A percentile compares a stretch with the other conserved stretches of the same genome.
Conservation (phyloP, 2,113 vertebrate genomes). For the Ceyx melanurus region DNA sequence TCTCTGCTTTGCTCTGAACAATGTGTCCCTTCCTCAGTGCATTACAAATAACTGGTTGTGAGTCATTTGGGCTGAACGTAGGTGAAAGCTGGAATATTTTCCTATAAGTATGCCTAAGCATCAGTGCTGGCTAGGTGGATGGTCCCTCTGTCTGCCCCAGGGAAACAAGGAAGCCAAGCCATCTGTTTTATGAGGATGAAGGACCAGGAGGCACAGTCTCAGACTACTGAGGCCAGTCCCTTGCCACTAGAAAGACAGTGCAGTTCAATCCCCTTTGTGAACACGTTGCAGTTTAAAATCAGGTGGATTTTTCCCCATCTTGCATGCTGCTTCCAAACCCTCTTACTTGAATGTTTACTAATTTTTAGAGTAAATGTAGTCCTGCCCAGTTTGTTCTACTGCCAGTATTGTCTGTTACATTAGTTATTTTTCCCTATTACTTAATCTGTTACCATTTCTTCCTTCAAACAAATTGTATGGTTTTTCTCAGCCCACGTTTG, state of each 20-base stretch:
- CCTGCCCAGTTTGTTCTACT: background rate
- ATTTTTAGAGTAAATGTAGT: background rate
- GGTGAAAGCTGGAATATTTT: slow-evolving; percentile 43
- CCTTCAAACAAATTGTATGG: background rate
- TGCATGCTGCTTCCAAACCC: background rate
- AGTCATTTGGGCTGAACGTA: slow-evolving; percentile 9
- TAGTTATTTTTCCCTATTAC: background rate
- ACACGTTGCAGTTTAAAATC: background rate
- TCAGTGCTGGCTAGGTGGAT: background rate
- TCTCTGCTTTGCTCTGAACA: slow-evolving; percentile 12
- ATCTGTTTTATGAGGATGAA: background rate
- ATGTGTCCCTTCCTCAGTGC: background rate
- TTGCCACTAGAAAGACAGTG: background rate
- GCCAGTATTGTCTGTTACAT: background rate
- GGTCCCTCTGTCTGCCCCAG: background rate
- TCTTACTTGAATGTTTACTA: background rate
- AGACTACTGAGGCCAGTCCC: background rate
- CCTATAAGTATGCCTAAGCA: background rate
- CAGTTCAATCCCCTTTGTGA: background rate
- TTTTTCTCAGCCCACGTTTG: background rate
- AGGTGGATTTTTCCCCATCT: background rate
- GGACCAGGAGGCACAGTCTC: background rate
- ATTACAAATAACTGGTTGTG: background rate
- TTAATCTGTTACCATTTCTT: background rate
- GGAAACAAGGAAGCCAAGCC: background rate